Conservation (phyloP, 2,888 invertebrate genomes). For the Cylindroiulus punctatus region DNA sequence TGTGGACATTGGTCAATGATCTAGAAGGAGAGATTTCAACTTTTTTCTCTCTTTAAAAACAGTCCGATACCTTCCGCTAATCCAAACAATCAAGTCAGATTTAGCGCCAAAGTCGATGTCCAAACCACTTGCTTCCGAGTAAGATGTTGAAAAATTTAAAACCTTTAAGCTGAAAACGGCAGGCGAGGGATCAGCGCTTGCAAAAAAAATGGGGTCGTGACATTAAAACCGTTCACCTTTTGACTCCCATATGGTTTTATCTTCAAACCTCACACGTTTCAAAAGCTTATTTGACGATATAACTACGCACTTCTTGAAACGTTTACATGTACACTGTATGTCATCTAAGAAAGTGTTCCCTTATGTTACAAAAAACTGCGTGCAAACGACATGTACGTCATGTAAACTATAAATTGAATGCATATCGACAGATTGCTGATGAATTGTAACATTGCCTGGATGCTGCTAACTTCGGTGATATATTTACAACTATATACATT, state of each 20-base stretch:
- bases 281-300: too few relatives aligned
- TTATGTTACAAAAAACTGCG: too few relatives aligned
- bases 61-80: constrained; percentile 26
- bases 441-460: too few relatives aligned
- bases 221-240: background rate
- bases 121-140: background rate
- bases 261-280: too few relatives aligned
- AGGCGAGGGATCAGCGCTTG: background rate
- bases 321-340: too few relatives aligned
- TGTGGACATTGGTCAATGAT: constrained; percentile 43
- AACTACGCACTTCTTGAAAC: too few relatives aligned
- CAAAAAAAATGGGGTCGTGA: background rate
- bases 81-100: constrained; percentile 43
- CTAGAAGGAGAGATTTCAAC: constrained; percentile 36
- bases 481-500: too few relatives aligned
- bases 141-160: constrained; percentile 26
- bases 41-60: constrained; percentile 10
- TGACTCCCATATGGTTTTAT: background rate
- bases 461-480: too few relatives aligned
- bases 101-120: background rate
- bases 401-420: too few relatives aligned
- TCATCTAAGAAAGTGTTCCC: too few relatives aligned
- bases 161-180: background rate
- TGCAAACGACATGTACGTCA: too few relatives aligned
- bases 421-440: too few relatives aligned